Base-by-base conservation (phyloP, 2,888 invertebrate genomes). In the Stictocephala bisonia region DNA sequence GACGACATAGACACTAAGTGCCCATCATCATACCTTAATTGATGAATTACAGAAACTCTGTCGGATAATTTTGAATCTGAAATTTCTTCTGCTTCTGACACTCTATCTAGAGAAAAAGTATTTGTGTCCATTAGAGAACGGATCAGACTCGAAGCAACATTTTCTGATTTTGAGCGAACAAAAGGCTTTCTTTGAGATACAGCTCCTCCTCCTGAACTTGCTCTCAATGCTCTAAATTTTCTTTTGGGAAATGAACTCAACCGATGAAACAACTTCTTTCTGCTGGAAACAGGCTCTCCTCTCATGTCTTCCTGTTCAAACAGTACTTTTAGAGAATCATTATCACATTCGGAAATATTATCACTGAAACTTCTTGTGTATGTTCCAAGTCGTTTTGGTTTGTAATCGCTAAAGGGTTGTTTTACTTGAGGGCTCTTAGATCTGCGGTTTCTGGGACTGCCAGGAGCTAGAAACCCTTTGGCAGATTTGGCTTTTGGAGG, bases 221-320 rank as follows among this genome's bases (percentile, higher is more conserved):
- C 40, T 56, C 56, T 35, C 15, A 69, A 41, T 7, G 69, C 60
- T 69, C 50, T 44, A 3, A 69, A 68, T 69, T 69, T 73, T 22
- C 35, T 60, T 35, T 69, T 69, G n/a, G 69, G 73, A 60, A 73
- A 73, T 22, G 69, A 68, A 40, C 73, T 76, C 15, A 76, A 56
- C 31, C 75, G 72, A 70, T 73, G 72, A 64, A 76, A 73, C 56
- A 76, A 74, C 51, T 67, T 68, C 40, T 74, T 73, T 18, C 86
- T 81, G 77, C 86, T 84, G 78, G 86, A 83, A 3, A 85, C 82
- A 13, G 84, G 83, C 72, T 86, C 85, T 78, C 89, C 84, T 77
- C 90, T 83, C 82, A 87, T 85, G 81, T 89, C 87, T 85, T 93
- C 90, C 76, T 89, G 87, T 51, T 86, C 85, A 56, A 90, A 76